Percentiles rank a stretch among this genome's conserved stretches.
phyloP scores from a whole-genome alignment of 2,113 vertebrate species.

The Xiphorhynchus elegans region DNA sequence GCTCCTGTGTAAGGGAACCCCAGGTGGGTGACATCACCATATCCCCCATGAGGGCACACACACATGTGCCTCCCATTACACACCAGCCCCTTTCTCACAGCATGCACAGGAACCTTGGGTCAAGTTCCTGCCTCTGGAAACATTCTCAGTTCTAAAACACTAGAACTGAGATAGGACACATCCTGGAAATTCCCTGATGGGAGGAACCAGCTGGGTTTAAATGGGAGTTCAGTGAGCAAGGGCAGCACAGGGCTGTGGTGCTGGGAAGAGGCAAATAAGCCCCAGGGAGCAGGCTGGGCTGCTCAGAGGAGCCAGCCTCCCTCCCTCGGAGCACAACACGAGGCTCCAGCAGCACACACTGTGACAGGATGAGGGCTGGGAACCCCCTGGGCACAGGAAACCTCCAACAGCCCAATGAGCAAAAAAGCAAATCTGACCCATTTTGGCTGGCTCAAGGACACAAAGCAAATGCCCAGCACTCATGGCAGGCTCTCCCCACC shows the following conservation, averaged over 20 bases:
- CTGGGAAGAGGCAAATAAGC: background rate
- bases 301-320: background rate
- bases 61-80: accelerated
- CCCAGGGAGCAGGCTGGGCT: background rate
- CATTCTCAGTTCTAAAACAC: accelerated
- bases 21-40: accelerated
- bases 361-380: background rate
- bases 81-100: background rate
- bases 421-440: background rate
- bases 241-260: background rate
- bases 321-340: accelerated
- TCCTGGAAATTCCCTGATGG: background rate
- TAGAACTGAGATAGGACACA: background rate
- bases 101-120: background rate
- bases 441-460: background rate
- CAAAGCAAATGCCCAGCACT: background rate
- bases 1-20: background rate
- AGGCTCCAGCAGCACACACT: background rate
- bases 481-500: accelerated
- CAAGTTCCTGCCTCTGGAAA: background rate
- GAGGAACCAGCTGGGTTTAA: background rate
- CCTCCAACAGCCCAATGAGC: background rate
- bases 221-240: background rate
- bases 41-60: accelerated
- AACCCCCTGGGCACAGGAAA: background rate